Base-by-base conservation (phyloP, 2,113 vertebrate species). In the Phyllopteryx taeniolatus region DNA sequence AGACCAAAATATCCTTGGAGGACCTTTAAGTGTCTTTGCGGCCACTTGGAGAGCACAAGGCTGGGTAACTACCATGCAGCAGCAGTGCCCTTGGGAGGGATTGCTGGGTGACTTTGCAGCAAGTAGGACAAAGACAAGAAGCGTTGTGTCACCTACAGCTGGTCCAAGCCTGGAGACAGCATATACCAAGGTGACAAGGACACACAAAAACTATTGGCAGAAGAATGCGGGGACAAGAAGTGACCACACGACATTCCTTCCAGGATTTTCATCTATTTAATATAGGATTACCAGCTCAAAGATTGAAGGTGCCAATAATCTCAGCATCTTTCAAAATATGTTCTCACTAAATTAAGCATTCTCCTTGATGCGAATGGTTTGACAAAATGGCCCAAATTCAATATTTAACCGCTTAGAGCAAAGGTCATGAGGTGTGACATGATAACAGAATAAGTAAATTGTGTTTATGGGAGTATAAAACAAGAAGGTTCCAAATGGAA, bases 121-220 rank as follows among this genome's bases (percentile, higher is more conserved):
- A 82, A 89, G 88, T 86, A 82, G 81, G 83, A 80, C 84, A 84
- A 86, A 84, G 83, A 91, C 67, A 67, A 80, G 79, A 81, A 68
- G 80, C 82, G 83, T 57, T 74, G 59, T 85, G 87, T 90, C 90
- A 86, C 86, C 86, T 87, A 87, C 88, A 90, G 88, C 86, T 91
- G 90, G 85, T 78, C 80, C 65, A 51, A 76, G 54, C 82, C 79
- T 76, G 73, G 84, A 87, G 83, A 83, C 78, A 69, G 83, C 75
- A 77, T 83, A 85, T 82, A 80, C 75, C 73, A 84, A 83, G 86
- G 88, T 87, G 81, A 89, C 89, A 89, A 80, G 86, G 87, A 82
- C 89, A 72, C 76, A 39, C 59, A 5, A 73, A 74, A 80, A 65
- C 63, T 22, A 43, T 44, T 61, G 59, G 59, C 31, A 39, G 35